These are phyloP conservation scores for Cryptotis parvus DNA, from an alignment of 2,113 vertebrate genomes.

Conservation along the genomic window DNA sequence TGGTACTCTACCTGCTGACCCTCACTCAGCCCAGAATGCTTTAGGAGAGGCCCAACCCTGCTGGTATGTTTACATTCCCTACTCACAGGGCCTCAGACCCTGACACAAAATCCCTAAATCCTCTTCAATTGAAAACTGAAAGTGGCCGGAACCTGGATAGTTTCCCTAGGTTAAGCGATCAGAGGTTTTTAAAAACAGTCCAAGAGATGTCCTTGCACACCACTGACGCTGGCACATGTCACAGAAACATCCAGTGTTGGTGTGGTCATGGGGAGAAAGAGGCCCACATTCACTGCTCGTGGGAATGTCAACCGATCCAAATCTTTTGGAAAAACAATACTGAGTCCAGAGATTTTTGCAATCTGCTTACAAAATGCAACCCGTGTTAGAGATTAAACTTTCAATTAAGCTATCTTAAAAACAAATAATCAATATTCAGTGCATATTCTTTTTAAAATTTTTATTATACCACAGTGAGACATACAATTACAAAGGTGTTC, in stretches of 20 bases:
- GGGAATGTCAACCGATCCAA: too few species aligned
- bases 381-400: conserved; percentile 9
- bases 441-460: too few species aligned
- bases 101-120: neutral
- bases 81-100: neutral
- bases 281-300: too few species aligned
- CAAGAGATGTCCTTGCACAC: too few species aligned
- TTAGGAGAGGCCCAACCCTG: accelerated
- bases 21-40: neutral
- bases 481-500: too few species aligned
- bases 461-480: too few species aligned
- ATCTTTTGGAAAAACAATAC: too few species aligned
- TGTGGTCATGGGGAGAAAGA: too few species aligned
- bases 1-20: neutral
- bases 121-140: neutral
- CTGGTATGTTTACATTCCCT: neutral
- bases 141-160: neutral
- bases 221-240: too few species aligned
- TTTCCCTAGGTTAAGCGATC: neutral
- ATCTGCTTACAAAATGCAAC: neutral
- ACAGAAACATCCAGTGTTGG: too few species aligned
- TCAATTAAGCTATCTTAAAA: neutral
- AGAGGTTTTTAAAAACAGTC: neutral
- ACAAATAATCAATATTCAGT: too few species aligned
- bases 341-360: neutral